Base-by-base conservation (phyloP, 2,113 vertebrate genomes). In the Rynchops niger region DNA sequence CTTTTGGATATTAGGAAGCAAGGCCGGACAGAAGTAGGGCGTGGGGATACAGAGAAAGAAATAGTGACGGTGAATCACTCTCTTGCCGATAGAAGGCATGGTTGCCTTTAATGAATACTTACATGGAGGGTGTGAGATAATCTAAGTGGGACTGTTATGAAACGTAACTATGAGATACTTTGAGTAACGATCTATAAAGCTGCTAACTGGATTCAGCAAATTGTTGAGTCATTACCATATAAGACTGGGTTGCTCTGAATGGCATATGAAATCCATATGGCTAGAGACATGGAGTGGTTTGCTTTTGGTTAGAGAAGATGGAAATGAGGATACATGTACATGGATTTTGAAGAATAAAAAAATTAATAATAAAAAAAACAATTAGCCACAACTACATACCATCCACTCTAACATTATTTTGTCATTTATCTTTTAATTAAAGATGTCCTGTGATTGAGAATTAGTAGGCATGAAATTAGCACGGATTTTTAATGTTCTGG, bases 131-230 rank as follows among this genome's bases (percentile, higher is more conserved):
- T 79, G 78, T 56, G 73, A 83, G 86, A 93, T 84, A 83, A 63
- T 82, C 65, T 78, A 96, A 95, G 70, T 91, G 82, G 63, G 79
- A 26, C 84, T 92, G 87, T 87, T 95, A 95, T 9, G 5, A 95
- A 97, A 97, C 82, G 94, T 86, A 90, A 80, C 72, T 73, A 85
- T 43, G 56, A 70, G 86, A 88, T 69, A 50, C 87, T 97, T 71
- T 73, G 81, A 95, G 86, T 85, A 97, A 97, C 34, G 43, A 89
- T 95, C 93, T 94, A 70, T 63, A 92, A 93, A 96, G 78, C 92
- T 97, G 97, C 91, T 98, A 97, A 98, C 94, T 95, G 97, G 96
- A 97, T 96, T 97, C 76, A 73, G 95, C 86, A 90, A 93, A 90
- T 95, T 97, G 97, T 97, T 97, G 97, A 98, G 95, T 97, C 97